Evolutionary conservation across 1,140 invertebrate species (phyloP).

Genomic region (Episyrphus balteatus): DNA sequence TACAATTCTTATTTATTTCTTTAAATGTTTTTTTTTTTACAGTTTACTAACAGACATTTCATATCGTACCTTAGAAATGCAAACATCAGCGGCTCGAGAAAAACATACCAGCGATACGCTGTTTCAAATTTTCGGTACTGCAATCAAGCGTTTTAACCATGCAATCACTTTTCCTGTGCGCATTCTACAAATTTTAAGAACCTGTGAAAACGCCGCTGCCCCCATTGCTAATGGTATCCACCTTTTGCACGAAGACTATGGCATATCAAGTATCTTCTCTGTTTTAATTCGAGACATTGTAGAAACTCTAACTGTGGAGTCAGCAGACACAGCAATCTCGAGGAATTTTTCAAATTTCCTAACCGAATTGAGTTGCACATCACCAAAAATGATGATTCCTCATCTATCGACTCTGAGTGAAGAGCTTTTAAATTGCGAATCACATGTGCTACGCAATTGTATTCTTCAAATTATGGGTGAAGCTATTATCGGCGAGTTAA

Average conservation of each 20-base stretch:
- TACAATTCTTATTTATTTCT: background rate
- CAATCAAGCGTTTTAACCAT: slow-evolving; percentile 75
- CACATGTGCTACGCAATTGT: slow-evolving; percentile 68
- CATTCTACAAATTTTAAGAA: slow-evolving; percentile 41
- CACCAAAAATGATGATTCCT: slow-evolving; percentile 27
- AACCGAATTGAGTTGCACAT: slow-evolving; percentile 19
- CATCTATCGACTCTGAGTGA: slow-evolving; percentile 26
- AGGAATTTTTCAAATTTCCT: slow-evolving; percentile 30
- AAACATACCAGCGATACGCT: slow-evolving; percentile 57
- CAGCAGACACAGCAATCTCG: slow-evolving; percentile 19
- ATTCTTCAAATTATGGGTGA: slow-evolving; percentile 67
- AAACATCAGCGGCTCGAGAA: slow-evolving; percentile 44
- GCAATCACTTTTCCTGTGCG: slow-evolving; percentile 48
- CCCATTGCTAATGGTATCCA: slow-evolving; percentile 27
- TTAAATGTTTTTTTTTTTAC: background rate
- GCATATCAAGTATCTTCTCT: slow-evolving; percentile 23
- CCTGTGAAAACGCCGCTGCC: slow-evolving; percentile 19
- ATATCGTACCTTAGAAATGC: slow-evolving; percentile 56
- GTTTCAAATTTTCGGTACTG: slow-evolving; percentile 64
- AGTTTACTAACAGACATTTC: slow-evolving; percentile 29
- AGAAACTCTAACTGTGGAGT: slow-evolving; percentile 18
- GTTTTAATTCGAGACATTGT: slow-evolving; percentile 28
- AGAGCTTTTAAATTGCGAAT: slow-evolving; percentile 39
- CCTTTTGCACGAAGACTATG: slow-evolving; percentile 27
- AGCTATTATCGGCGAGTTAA: slow-evolving; percentile 56